phyloP scores from a whole-genome alignment of 2,797 vertebrate species.

The Todus mexicanus region DNA sequence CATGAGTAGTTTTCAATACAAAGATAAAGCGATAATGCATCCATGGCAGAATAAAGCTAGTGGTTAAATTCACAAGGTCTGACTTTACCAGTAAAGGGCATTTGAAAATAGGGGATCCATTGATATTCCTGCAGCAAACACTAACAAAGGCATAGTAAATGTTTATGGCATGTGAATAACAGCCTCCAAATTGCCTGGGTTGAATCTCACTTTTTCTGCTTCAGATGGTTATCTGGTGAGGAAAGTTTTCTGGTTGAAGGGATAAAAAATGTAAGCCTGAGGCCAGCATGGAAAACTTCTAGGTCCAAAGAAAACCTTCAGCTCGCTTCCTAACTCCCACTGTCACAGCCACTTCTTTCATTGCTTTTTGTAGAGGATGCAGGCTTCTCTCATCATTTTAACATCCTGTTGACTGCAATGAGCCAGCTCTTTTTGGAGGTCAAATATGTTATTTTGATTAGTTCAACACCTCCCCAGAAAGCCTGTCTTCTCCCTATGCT shows the following conservation, averaged over 20 bases:
- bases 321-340: not conserved
- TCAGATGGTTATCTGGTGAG: not conserved
- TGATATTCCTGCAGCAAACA: not conserved
- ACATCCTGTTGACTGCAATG: not conserved
- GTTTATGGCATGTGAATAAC: not conserved
- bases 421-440: not conserved
- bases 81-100: not conserved
- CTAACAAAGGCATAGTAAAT: not conserved
- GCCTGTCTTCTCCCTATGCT: not conserved
- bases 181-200: not conserved
- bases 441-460: constrained; percentile 5
- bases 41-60: not conserved
- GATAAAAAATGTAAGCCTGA: not conserved
- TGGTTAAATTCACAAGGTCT: not conserved
- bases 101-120: not conserved
- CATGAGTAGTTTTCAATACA: not conserved
- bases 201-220: not conserved
- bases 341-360: constrained; percentile 23
- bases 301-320: constrained; percentile 34
- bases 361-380: constrained; percentile 13
- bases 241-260: not conserved
- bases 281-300: not conserved
- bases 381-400: constrained; percentile 1
- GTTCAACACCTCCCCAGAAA: not conserved
- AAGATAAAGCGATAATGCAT: not conserved